phyloP scores from a whole-genome alignment of 2,113 vertebrate species.

The Prunella himalayana region DNA sequence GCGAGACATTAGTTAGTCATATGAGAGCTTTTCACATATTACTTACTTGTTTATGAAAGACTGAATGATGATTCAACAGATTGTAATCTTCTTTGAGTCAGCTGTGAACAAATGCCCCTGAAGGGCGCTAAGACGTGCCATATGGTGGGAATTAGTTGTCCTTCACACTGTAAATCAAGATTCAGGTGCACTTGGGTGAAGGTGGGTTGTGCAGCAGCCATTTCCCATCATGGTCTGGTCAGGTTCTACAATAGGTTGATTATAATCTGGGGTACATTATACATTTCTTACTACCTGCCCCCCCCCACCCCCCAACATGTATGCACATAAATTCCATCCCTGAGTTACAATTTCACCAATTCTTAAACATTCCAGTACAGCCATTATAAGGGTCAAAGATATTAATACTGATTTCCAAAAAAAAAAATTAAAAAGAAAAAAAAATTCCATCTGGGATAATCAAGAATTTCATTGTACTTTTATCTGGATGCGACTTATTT shows the following conservation, averaged over 20 bases:
- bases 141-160: not conserved
- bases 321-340: not conserved
- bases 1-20: not conserved
- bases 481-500: not conserved
- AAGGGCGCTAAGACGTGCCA: not conserved
- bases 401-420: not conserved
- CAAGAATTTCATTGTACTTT: not conserved
- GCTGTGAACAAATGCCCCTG: not conserved
- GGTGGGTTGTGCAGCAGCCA: not conserved
- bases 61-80: not conserved
- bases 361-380: not conserved
- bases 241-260: not conserved
- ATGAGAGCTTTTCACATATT: not conserved
- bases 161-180: not conserved
- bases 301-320: rapidly evolving
- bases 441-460: not conserved
- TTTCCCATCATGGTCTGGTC: not conserved
- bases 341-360: not conserved
- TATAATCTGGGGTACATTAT: not conserved
- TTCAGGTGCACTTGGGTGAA: not conserved
- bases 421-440: not conserved
- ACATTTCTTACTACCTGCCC: not conserved
- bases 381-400: not conserved
- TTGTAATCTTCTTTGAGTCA: not conserved
- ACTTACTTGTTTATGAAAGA: not conserved